Evolutionary conservation across 2,113 vertebrate species (phyloP), one percentile per base, ranked within the genome.

Genomic region (Aphyosemion australe): DNA sequence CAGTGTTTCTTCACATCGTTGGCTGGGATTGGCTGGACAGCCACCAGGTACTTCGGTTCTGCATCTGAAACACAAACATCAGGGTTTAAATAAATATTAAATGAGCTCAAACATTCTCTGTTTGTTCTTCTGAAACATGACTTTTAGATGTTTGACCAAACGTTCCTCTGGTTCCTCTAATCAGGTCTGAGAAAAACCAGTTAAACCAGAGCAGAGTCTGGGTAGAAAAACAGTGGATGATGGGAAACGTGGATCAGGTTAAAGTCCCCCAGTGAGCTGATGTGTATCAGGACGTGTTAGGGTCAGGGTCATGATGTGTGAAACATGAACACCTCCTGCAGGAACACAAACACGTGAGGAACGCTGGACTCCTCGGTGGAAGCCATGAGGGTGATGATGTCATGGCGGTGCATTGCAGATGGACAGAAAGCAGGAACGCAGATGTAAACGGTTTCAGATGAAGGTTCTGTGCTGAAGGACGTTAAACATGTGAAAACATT

Each of bases 11-110:
- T 96, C 58, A 93, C 90, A 37, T 92, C 94, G 56, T 95, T 92
- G 87, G 76, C 57, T 0, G 93, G 94, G 59, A 94, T 92, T 1
- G 95, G 93, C 80, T 95, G 92, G 32, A 98, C 94, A 0, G 95
- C 94, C 58, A 98, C 93, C 84, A 98, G 91, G 79, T 98, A 98
- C 55, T 96, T 94, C 0, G 95, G 95, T 32, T 98, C 96, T 0
- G 96, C 96, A 77, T 97, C 96, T 98, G 67, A 76, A 86, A 76
- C 2, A 12, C 2, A 12, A 34, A 37, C 16, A 69, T 0, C 11
- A 8, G 8, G 11, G n/a, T 12, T 42, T 16, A 59, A 55, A 48
- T 69, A 7, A 54, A 16, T 2, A 32, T 49, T 62, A 45, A 10
- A 3, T 49, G 26, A 26, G 5, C 26, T 26, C 16, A 3, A 37